Evolutionary conservation across 2,888 invertebrate species (phyloP).

Genomic region (Xanthia icteritia): DNA sequence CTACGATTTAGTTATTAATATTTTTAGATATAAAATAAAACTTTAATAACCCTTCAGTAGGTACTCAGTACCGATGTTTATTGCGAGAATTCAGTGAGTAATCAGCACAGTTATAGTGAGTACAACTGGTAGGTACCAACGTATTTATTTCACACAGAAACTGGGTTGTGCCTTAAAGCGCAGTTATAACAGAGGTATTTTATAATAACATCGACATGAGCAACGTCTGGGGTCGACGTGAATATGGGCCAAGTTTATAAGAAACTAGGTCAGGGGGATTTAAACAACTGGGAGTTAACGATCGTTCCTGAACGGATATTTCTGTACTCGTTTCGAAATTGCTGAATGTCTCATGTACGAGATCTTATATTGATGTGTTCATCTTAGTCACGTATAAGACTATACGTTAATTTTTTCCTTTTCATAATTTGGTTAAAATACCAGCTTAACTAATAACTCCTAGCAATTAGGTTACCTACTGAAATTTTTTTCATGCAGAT

Average conservation of each 20-base stretch:
- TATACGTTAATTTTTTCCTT: background rate
- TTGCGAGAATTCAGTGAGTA: constrained; percentile 13
- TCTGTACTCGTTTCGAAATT: constrained; percentile 69
- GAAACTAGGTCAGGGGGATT: constrained; percentile 85
- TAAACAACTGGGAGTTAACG: constrained; percentile 78
- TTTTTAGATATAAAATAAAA: constrained; percentile 6
- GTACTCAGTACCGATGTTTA: background rate
- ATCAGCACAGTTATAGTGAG: background rate
- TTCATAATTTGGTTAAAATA: background rate
- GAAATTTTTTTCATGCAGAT: background rate
- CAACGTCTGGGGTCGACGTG: constrained; percentile 73
- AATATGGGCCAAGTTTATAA: constrained; percentile 86
- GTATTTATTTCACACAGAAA: constrained; percentile 15
- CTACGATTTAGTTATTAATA: background rate
- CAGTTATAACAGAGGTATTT: constrained; percentile 55
- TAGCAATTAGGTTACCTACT: background rate
- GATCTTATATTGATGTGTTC: constrained; percentile 5
- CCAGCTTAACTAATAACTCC: background rate
- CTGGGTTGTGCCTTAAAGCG: constrained; percentile 28
- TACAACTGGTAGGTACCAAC: background rate
- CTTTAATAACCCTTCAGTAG: background rate
- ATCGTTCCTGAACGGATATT: constrained; percentile 80
- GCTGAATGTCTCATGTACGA: constrained; percentile 34
- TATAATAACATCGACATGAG: constrained; percentile 60
- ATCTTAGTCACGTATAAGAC: background rate